These are phyloP conservation scores for Griposia aprilina DNA, from an alignment of 2,888 invertebrate genomes.

Conservation along the genomic window DNA sequence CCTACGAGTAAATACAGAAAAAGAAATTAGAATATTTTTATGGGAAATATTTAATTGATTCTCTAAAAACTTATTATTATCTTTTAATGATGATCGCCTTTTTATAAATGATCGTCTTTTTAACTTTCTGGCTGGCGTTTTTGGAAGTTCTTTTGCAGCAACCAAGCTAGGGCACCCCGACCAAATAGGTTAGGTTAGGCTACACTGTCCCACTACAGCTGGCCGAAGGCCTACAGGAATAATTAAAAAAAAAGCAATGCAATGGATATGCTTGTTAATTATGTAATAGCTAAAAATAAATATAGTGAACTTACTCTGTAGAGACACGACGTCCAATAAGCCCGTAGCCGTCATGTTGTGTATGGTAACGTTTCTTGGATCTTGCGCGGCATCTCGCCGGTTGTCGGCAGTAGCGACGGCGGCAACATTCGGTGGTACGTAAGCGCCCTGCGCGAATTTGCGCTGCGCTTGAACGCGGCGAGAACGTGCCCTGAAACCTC, in stretches of 20 bases:
- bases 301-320: conserved; percentile 66
- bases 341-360: conserved; percentile 48
- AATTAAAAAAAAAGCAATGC: too few relatives aligned
- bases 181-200: neutral
- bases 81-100: neutral
- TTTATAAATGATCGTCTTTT: neutral
- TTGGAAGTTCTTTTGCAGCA: neutral
- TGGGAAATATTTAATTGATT: neutral
- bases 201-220: neutral
- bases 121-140: neutral
- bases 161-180: neutral
- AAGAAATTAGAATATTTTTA: neutral
- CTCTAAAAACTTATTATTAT: neutral
- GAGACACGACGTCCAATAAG: conserved; percentile 69
- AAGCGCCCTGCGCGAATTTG: conserved; percentile 78
- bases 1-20: conserved; percentile 20
- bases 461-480: conserved; percentile 75
- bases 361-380: conserved; percentile 25
- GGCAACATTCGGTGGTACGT: conserved; percentile 61
- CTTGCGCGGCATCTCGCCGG: conserved; percentile 28
- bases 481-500: conserved; percentile 44
- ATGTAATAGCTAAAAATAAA: neutral
- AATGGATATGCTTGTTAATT: neutral
- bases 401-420: conserved; percentile 1
- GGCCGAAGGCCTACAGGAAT: neutral